These are phyloP conservation scores for Phaethon lepturus DNA, from an alignment of 2,113 vertebrate species.

Conservation along the genomic window DNA sequence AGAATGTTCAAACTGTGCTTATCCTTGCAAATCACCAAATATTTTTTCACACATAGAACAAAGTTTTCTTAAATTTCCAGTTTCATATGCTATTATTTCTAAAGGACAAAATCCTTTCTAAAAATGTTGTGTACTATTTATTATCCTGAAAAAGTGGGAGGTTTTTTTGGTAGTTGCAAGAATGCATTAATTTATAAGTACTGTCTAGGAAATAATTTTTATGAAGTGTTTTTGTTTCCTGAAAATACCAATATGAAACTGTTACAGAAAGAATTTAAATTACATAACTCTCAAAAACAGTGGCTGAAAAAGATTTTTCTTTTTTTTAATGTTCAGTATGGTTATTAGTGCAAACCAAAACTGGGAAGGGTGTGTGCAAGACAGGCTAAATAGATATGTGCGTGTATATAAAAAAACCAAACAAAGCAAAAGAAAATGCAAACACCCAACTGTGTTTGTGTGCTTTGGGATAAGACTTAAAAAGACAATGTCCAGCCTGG, in stretches of 20 bases:
- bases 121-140: neutral
- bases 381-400: neutral
- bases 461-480: neutral
- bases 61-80: neutral
- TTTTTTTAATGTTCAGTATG: neutral
- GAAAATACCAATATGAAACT: neutral
- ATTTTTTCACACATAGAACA: neutral
- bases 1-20: neutral
- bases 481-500: neutral
- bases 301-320: neutral
- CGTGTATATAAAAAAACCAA: neutral
- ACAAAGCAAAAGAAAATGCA: fast-evolving
- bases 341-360: neutral
- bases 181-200: neutral
- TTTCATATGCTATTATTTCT: neutral
- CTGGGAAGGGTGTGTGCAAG: neutral
- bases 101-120: neutral
- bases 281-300: neutral
- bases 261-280: neutral
- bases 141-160: neutral
- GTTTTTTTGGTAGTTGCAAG: neutral
- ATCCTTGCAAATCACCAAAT: neutral
- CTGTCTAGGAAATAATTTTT: neutral
- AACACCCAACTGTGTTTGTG: neutral
- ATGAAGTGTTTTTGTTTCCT: neutral